phyloP scores from a whole-genome alignment of 2,888 invertebrate genomes.

The Conus canariensis region DNA sequence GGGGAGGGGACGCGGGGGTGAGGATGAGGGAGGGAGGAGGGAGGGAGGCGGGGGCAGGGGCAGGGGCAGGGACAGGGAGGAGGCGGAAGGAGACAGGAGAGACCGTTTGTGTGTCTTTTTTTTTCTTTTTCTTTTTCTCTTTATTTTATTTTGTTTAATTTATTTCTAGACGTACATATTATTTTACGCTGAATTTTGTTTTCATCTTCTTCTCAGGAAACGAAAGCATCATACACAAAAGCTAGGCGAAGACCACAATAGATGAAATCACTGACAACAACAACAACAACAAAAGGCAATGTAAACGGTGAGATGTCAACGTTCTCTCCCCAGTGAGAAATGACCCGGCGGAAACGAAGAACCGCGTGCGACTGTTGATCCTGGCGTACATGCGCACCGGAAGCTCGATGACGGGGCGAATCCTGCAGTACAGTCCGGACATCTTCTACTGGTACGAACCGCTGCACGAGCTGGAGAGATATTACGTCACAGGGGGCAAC shows the following conservation, averaged over 20 bases:
- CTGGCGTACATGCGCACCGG: slow-evolving; percentile 41
- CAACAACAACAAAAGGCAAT: neutral
- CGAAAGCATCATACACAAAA: neutral
- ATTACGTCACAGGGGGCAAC: slow-evolving; percentile 26
- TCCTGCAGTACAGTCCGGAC: slow-evolving; percentile 16
- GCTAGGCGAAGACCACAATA: too few species aligned
- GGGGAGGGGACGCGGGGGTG: too few species aligned
- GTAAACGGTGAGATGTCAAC: neutral
- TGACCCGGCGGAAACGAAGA: neutral
- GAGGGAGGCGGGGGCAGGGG: too few species aligned
- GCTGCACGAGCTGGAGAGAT: slow-evolving; percentile 21
- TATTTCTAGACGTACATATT: too few species aligned
- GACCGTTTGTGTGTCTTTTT: too few species aligned
- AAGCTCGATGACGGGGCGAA: slow-evolving; percentile 32
- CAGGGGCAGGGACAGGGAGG: too few species aligned
- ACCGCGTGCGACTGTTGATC: slow-evolving; percentile 10
- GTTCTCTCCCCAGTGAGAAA: neutral
- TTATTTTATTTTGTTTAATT: too few species aligned
- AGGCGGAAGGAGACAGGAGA: too few species aligned
- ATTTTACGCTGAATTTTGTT: too few species aligned
- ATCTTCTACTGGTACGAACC: slow-evolving; percentile 43
- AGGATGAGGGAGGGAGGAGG: too few species aligned
- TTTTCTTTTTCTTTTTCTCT: too few species aligned
- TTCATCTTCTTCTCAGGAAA: too few species aligned
- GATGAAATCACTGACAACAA: neutral